Evolutionary conservation across 2,888 invertebrate genomes (phyloP), one percentile per base, ranked within the genome.

Genomic region (Phytoseiulus persimilis): DNA sequence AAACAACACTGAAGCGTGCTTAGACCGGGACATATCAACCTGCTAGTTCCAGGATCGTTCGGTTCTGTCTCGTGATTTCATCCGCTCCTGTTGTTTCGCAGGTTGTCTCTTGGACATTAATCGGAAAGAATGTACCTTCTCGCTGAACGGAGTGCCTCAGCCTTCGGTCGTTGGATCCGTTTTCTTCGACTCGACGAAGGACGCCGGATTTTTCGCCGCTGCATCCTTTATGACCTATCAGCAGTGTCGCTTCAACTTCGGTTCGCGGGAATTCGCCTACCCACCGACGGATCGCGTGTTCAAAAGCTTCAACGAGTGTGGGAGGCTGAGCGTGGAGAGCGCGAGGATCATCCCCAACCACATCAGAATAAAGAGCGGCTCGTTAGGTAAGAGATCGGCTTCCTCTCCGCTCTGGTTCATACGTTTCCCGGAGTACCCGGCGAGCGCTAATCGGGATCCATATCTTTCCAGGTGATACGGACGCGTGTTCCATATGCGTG

Each of bases 191-290:
- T 87, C 87, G 32, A 87, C 87, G 45, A 87, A 87, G n/a, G 6
- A 96, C 91, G 94, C 95, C 91, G 97, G 97, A 46, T 97, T 96
- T 93, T 98, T 96, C 93, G 97, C 98, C 14, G 98, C 97, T 1
- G 98, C 97, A 1, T 97, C 97, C 93, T 97, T 98, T 93, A 98
- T 97, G 97, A 96, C 97, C 91, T 98, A 97, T 94, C 98, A 98
- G 93, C 97, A 97, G 92, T 97, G 97, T 93, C 94, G 95, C 89
- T 98, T 98, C 93, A 98, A 98, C 93, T 98, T 98, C 93, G 98
- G 98, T 90, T 94, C 95, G 90, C 94, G 95, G 91, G 95, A 96
- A 0, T 98, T 97, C 93, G 94, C 94, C 91, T 95, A 94, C 94
- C 95, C 96, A 83, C 97, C 97, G 0, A 92, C 92, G 5, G 94